Conservation (phyloP, 2,888 invertebrate species). For the Himalopsyche anomala region DNA sequence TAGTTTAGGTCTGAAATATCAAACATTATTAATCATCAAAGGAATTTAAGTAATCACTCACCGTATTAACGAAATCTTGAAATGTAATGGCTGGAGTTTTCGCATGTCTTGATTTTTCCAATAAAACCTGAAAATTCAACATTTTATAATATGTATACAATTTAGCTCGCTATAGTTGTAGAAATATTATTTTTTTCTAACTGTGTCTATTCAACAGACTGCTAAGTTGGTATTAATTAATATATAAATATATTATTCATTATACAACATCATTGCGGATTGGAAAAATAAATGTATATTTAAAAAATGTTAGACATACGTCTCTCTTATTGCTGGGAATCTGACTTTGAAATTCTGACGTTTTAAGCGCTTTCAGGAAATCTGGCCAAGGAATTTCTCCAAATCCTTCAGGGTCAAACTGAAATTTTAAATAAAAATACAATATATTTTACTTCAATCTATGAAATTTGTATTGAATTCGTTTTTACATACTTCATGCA, state of each 20-base stretch:
- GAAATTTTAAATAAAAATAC: slow-evolving; percentile 66
- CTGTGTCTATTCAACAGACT: too few relatives aligned
- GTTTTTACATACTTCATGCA: too few relatives aligned
- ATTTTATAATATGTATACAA: too few relatives aligned
- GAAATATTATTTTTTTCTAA: too few relatives aligned
- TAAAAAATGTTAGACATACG: slow-evolving; percentile 71
- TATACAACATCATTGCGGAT: too few relatives aligned
- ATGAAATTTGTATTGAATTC: neutral
- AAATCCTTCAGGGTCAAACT: slow-evolving; percentile 95
- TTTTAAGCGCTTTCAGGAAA: slow-evolving; percentile 85
- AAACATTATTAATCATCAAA: too few relatives aligned
- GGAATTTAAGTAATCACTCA: slow-evolving; percentile 76
- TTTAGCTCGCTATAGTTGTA: too few relatives aligned
- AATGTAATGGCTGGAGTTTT: slow-evolving; percentile 89
- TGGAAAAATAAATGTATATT: neutral
- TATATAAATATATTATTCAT: too few relatives aligned
- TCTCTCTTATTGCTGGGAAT: slow-evolving; percentile 86
- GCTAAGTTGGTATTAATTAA: too few relatives aligned
- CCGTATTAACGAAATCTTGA: slow-evolving; percentile 96
- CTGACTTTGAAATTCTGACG: slow-evolving; percentile 86
- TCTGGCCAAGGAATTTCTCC: slow-evolving; percentile 94
- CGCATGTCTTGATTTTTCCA: slow-evolving; percentile 84
- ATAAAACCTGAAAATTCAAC: slow-evolving; percentile 75
- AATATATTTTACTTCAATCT: too few relatives aligned
- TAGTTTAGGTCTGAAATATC: too few relatives aligned